Evolutionary conservation across 2,888 invertebrate species (phyloP).

Genomic region (Lymantria dispar): DNA sequence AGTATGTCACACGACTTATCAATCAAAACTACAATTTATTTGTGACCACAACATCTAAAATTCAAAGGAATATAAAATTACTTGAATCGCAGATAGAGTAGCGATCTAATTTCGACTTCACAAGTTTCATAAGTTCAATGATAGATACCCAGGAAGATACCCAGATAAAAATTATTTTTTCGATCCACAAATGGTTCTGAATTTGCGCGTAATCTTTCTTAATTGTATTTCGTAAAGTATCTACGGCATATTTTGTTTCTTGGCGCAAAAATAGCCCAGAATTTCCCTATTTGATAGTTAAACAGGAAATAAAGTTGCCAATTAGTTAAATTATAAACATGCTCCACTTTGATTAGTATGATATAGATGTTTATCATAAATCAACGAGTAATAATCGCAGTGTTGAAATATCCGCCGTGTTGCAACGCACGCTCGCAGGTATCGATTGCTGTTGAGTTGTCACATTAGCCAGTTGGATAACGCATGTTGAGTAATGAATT

Average conservation of each 20-base stretch:
- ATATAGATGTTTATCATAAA: conserved; percentile 54
- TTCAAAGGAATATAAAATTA: too few relatives aligned
- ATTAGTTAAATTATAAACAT: conserved; percentile 40
- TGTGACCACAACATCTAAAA: conserved; percentile 9
- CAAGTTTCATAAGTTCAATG: too few relatives aligned
- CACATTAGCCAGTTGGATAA: conserved; percentile 70
- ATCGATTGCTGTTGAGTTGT: conserved; percentile 62
- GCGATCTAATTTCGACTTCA: too few relatives aligned
- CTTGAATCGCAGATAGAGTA: too few relatives aligned
- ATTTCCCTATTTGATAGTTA: conserved; percentile 10
- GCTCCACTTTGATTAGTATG: conserved; percentile 55
- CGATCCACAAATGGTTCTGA: too few relatives aligned
- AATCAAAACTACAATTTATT: conserved; percentile 46
- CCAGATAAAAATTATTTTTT: too few relatives aligned
- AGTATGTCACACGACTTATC: conserved; percentile 70
- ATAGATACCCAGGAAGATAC: too few relatives aligned
- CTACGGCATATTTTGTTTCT: too few relatives aligned
- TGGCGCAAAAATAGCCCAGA: too few relatives aligned
- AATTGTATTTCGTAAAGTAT: too few relatives aligned
- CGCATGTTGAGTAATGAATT: conserved; percentile 62
- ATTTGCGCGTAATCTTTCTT: too few relatives aligned
- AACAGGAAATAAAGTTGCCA: conserved; percentile 35
- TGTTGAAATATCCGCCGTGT: conserved; percentile 73
- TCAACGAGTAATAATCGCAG: conserved; percentile 50
- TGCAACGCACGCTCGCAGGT: conserved; percentile 57